Evolutionary conservation across 2,797 vertebrate genomes (phyloP).

Genomic region (Okamejei kenojei): DNA sequence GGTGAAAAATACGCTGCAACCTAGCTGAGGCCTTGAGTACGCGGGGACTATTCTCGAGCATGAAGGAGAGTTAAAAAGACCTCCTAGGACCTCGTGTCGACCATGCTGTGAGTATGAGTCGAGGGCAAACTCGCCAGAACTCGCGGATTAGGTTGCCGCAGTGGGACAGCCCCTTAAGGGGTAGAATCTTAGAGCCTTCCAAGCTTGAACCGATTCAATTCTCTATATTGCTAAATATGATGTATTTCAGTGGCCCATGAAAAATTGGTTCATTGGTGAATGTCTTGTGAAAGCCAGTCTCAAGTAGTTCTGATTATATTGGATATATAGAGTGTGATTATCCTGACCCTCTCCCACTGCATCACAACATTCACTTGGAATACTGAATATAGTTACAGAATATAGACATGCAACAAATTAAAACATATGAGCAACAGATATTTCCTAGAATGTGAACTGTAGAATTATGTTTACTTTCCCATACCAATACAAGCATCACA

Average conservation of each 20-base stretch:
- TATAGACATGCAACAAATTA: not conserved
- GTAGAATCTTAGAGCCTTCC: not conserved
- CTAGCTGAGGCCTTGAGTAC: too few species aligned
- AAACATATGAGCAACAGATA: not conserved
- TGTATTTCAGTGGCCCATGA: not conserved
- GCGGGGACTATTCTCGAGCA: too few species aligned
- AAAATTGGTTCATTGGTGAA: not conserved
- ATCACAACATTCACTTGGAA: not conserved
- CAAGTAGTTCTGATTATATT: not conserved
- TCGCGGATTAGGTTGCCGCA: too few species aligned
- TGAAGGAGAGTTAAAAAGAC: too few species aligned
- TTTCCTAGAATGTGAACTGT: not conserved
- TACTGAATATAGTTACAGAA: not conserved
- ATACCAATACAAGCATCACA: not conserved
- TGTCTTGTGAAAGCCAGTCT: not conserved
- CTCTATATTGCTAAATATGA: not conserved
- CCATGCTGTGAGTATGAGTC: too few species aligned
- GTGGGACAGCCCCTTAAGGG: too few species aligned
- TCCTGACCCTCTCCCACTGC: not conserved
- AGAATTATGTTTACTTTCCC: not conserved
- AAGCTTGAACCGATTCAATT: not conserved
- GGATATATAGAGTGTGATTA: not conserved
- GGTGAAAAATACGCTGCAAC: too few species aligned
- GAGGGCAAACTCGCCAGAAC: too few species aligned
- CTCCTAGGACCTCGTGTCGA: too few species aligned